Evolutionary conservation across 1,140 invertebrate genomes (phyloP).

Genomic region (Megalopta genalis): DNA sequence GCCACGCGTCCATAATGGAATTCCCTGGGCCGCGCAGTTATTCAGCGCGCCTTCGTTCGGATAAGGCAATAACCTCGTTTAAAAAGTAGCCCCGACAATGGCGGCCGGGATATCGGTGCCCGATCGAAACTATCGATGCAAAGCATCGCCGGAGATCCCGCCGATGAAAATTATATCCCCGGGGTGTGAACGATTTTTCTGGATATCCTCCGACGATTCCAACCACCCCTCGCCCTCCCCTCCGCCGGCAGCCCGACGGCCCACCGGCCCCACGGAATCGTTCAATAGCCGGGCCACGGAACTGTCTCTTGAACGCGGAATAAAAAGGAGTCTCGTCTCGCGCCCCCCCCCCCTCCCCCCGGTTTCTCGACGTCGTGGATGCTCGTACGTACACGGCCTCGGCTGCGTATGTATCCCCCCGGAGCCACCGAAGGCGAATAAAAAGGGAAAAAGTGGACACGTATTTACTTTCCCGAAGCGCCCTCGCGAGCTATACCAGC

Average conservation of each 20-base stretch:
- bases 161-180: slow-evolving; percentile 16
- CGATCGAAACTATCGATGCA: not conserved
- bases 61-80: slow-evolving; percentile 4
- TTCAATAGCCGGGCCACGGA: slow-evolving; percentile 6
- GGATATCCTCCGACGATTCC: slow-evolving; percentile 9
- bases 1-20: not conserved
- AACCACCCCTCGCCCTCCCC: too few species aligned
- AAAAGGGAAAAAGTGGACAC: slow-evolving; percentile 46
- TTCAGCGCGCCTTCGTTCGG: slow-evolving; percentile 5
- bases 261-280: not conserved
- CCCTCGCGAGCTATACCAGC: slow-evolving; percentile 17
- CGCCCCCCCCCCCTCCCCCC: not conserved
- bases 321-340: slow-evolving; percentile 6
- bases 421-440: slow-evolving; percentile 34
- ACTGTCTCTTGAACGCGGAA: slow-evolving; percentile 5
- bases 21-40: not conserved
- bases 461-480: slow-evolving; percentile 44
- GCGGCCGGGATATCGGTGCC: not conserved
- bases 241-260: too few species aligned
- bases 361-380: too few species aligned
- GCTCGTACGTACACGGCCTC: too few species aligned
- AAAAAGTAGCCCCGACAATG: not conserved
- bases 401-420: slow-evolving; percentile 2
- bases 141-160: not conserved
- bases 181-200: slow-evolving; percentile 15